Evolutionary conservation across 1,140 invertebrate species (phyloP), one percentile per base, ranked within the genome.

Genomic region (Phymorhynchus buccinoides): DNA sequence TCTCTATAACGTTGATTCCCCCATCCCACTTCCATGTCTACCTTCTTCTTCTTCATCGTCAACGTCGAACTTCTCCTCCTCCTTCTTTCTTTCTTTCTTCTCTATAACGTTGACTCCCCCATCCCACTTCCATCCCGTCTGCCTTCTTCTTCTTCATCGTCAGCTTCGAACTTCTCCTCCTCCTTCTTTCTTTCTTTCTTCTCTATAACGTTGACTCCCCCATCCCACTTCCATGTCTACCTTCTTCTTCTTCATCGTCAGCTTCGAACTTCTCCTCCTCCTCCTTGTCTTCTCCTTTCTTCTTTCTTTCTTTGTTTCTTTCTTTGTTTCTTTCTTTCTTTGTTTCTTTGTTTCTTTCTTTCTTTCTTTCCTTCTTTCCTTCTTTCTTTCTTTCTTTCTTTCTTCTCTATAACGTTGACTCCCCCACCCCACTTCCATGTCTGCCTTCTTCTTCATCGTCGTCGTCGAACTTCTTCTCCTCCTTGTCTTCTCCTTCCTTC

Each of bases 31-130:
- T 75, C 37, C 71, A 30, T 37, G 12, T 75, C n/a, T 37, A 14
- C n/a, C 71, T 75, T 37, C 71, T 75, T 37, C 71, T n/a, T n/a
- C n/a, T n/a, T n/a, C 71, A 14, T n/a, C 71, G 14, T 75, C 71
- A 14, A 14, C n/a, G n/a, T 75, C 71, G 9, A 14, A 12, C 30
- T n/a, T 37, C 30, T n/a, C 71, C 37, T 75, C 71, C 37, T n/a
- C n/a, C 37, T n/a, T 9, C 30, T n/a, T 37, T 75, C 30, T 7
- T 75, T n/a, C 71, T 9, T 37, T 75, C 71, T 75, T 37, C n/a
- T n/a, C 71, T 75, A 9, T n/a, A 30, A 14, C 71, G 9, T 9
- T 75, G 12, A 14, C n/a, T 75, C 9, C 30, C 71, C 37, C 9
- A 14, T 37, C 37, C n/a, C 30, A 9, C 37, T n/a, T 75, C 71